These are phyloP conservation scores for Hoplodrina blanda DNA, from an alignment of 2,888 invertebrate genomes.

Conservation along the genomic window DNA sequence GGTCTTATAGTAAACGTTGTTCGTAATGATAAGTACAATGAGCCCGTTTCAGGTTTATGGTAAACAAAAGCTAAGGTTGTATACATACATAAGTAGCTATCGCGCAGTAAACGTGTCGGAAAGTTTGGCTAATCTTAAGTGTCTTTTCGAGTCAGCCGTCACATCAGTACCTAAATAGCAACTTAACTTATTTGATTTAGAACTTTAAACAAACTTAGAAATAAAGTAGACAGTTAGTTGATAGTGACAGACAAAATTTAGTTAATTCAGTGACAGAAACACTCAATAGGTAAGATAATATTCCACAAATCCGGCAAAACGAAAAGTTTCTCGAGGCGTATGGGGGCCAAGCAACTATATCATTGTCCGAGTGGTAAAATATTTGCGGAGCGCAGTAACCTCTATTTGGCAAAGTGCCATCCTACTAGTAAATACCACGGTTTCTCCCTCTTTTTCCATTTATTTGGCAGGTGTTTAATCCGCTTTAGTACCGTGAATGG, in stretches of 20 bases:
- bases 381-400: conserved; percentile 47
- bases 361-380: conserved; percentile 49
- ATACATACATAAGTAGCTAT: too few species aligned
- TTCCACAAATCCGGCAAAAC: conserved; percentile 8
- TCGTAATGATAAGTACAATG: too few species aligned
- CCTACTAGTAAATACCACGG: conserved; percentile 40
- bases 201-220: not conserved
- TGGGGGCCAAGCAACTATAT: conserved; percentile 37
- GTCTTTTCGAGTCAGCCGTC: not conserved
- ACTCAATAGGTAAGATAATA: conserved; percentile 1
- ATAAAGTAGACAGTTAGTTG: not conserved
- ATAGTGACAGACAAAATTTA: not conserved
- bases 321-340: conserved; percentile 23
- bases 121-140: not conserved
- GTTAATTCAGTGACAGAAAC: not conserved
- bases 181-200: not conserved
- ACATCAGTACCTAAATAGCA: not conserved
- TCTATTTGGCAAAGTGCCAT: conserved; percentile 47
- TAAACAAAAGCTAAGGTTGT: too few species aligned
- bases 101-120: too few species aligned
- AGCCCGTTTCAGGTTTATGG: too few species aligned
- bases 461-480: conserved; percentile 60
- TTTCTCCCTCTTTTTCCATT: conserved; percentile 39
- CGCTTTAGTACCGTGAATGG: conserved; percentile 41
- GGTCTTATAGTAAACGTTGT: too few species aligned